Evolutionary conservation across 2,888 invertebrate species (phyloP), one percentile per base, ranked within the genome.

Genomic region (Physocephala rufipes): DNA sequence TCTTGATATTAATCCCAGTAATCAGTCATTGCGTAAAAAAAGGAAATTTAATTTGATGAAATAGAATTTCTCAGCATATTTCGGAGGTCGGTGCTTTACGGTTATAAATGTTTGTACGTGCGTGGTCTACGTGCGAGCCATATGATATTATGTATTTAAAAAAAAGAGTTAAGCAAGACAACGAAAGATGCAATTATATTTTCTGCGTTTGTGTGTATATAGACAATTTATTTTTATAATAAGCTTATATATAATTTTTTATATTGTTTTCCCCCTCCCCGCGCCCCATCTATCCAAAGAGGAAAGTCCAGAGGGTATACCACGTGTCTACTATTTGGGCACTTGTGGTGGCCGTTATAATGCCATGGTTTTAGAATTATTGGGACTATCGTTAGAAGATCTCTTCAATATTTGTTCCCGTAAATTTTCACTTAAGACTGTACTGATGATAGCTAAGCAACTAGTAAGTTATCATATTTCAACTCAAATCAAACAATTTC

Each of bases 311-410:
- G 98, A 98, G 88, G 99, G 99, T 84, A 92, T 99, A 86, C 99
- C 99, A 79, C 97, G 97, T 89, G 97, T 99, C 82, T 98, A 96
- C 90, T 99, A 99, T 90, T 99, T 99, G 89, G 99, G 99, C 79
- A 98, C 99, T 80, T 99, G 99, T 89, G 85, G 84, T 85, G 98
- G 98, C 85, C 98, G 98, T 90, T 99, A 98, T 91, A 99, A 99
- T 90, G 99, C 99, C 82, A 90, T 99, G 87, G 99, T 99, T 84
- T 96, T 99, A 96, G 99, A 99, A 89, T 91, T 99, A 81, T 91
- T 99, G 84, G 99, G 99, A 80, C 98, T 99, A 80, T 97, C 97
- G 87, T 91, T 99, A 85, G 99, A 99, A 90, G 99, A 99, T 89
- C 92, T 99, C 82, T 99, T 99, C 90, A 99, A 99, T 90, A 91